These are phyloP conservation scores for Apamea sordens DNA, from an alignment of 2,888 invertebrate species.

Conservation along the genomic window DNA sequence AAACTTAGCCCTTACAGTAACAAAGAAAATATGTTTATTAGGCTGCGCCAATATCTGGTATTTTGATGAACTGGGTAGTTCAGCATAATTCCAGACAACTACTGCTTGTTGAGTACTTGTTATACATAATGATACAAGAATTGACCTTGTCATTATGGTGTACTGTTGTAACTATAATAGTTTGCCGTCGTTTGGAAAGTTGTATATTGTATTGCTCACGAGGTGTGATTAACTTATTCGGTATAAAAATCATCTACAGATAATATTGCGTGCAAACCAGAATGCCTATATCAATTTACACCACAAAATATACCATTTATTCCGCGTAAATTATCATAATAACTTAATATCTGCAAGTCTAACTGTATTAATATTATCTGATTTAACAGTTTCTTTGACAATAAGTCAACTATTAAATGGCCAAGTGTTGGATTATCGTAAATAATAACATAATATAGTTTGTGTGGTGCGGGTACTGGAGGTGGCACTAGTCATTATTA, in stretches of 20 bases:
- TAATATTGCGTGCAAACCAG: conserved; percentile 8
- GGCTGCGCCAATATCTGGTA: background rate
- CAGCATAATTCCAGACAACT: background rate
- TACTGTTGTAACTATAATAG: no score
- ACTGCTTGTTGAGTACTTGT: background rate
- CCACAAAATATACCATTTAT: conserved; percentile 3
- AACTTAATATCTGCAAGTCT: conserved; percentile 53
- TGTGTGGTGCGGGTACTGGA: background rate
- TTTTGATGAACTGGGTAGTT: background rate
- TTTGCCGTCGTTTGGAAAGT: background rate
- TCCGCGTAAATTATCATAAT: conserved; percentile 46
- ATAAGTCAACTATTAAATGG: conserved; percentile 50
- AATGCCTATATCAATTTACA: conserved; percentile 5
- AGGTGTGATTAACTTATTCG: background rate
- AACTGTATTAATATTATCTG: conserved; percentile 41
- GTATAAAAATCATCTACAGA: background rate
- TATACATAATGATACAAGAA: no score
- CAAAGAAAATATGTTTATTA: no score
- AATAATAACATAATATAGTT: conserved; percentile 35
- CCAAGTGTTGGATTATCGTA: conserved; percentile 38
- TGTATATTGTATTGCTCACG: background rate
- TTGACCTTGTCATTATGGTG: no score
- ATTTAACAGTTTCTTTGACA: conserved; percentile 50
- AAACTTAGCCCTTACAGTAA: no score
- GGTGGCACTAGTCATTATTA: conserved; percentile 40